Base-by-base conservation (phyloP, 2,113 vertebrate genomes). In the Chitala chitala region DNA sequence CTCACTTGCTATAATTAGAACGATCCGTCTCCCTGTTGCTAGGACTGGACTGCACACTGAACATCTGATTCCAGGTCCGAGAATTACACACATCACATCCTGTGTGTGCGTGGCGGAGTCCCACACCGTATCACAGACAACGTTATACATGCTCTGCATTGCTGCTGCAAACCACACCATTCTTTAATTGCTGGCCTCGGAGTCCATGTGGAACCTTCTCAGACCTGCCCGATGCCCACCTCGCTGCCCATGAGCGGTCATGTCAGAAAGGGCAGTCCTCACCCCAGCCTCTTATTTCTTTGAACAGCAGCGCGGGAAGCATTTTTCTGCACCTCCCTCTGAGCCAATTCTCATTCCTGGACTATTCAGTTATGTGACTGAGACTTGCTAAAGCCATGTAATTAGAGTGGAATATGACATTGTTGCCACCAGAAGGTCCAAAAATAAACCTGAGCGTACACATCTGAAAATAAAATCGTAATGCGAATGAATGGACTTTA, bases 1-100 rank as follows among this genome's bases (percentile, higher is more conserved):
- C 26, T 29, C 24, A 5, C 40, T 44, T 68, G 22, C 40, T 68
- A 68, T 46, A 53, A 69, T 69, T 53, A 69, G 68, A 31, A 69
- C 31, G 36, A 53, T 22, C 68, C 46, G 33, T 24, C 64, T 46
- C 64, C 24, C 64, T 68, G 66, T 36, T 51, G 66, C 66, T 42
- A 44, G 26, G 26, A 51, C 66, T 36, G 8, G 10, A n/a, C 15
- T 42, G 12, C 12, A 20, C 20, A 20, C 55, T 22, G 2, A 61
- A 31, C 29, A 31, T 38, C 69, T 38, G 51, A 55, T 71, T 53
- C 55, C 69, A 55, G 50, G 55, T 55, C 20, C 15, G 31, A 20
- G 26, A 48, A 69, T 69, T 69, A 69, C 4, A 13, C 48, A 50
- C n/a, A 24, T 50, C 24, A 5, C 24, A 54, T 36, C 31, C 50